A percentile compares a stretch with the other conserved stretches of the same genome.
Conservation (phyloP, 1,140 invertebrate species). For the Pseudomyrmex dendroicus region DNA sequence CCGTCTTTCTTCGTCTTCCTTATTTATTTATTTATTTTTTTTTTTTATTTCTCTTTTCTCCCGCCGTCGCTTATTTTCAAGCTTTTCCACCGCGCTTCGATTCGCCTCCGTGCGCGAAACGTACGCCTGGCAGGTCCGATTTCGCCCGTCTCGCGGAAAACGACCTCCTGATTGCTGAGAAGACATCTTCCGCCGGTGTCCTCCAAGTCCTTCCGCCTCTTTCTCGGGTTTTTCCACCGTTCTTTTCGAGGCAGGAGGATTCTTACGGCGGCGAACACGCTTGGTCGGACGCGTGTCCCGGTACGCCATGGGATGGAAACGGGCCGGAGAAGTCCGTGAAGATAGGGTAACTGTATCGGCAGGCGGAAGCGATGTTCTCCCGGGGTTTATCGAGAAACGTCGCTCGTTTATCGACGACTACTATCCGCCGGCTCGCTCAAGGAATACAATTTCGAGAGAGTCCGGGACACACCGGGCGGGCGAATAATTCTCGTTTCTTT, state of each 20-base stretch:
- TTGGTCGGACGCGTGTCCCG: conserved; percentile 50
- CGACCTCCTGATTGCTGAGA: conserved; percentile 73
- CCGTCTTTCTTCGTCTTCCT: neutral
- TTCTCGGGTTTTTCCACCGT: conserved; percentile 33
- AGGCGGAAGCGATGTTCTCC: conserved; percentile 70
- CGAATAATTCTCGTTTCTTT: conserved; percentile 43
- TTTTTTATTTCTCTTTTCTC: conserved; percentile 12
- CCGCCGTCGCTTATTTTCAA: conserved; percentile 58
- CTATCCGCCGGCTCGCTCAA: conserved; percentile 51
- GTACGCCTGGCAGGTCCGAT: conserved; percentile 68
- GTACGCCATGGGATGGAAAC: conserved; percentile 7
- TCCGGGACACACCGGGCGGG: conserved; percentile 32
- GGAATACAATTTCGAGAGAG: conserved; percentile 55
- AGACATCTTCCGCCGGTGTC: conserved; percentile 65
- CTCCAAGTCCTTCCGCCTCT: conserved; percentile 29
- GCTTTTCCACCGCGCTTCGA: conserved; percentile 33
- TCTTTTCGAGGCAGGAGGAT: conserved; percentile 17
- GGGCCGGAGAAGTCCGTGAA: conserved; percentile 53
- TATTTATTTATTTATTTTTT: neutral
- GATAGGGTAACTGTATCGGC: conserved; percentile 74
- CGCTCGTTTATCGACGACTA: conserved; percentile 37
- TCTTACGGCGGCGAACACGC: conserved; percentile 53
- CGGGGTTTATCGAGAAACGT: conserved; percentile 64
- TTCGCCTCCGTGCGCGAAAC: conserved; percentile 55
- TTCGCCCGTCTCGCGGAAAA: conserved; percentile 73